Evolutionary conservation across 2,113 vertebrate species (phyloP).

Genomic region (Scomber scombrus): DNA sequence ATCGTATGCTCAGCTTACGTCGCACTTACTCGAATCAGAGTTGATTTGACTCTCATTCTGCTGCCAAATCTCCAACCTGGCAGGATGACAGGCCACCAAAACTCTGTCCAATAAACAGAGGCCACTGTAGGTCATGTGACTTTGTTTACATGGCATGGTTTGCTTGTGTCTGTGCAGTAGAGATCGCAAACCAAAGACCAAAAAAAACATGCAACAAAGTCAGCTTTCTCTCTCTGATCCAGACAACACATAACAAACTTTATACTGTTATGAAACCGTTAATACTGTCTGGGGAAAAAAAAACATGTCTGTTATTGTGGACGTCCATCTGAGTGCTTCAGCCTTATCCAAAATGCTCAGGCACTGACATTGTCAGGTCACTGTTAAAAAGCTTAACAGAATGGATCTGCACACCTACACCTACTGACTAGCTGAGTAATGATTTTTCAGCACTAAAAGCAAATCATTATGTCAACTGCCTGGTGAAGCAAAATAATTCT

Average conservation of each 20-base stretch:
- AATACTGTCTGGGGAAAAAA: not conserved
- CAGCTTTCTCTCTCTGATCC: not conserved
- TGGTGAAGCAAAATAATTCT: not conserved
- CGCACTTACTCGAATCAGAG: slow-evolving; percentile 14
- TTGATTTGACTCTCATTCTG: slow-evolving; percentile 30
- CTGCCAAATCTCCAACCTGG: slow-evolving; percentile 63
- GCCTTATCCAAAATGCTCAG: not conserved
- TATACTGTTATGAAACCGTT: not conserved
- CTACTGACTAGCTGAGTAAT: not conserved
- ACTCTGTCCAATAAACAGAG: slow-evolving; percentile 19
- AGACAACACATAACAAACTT: not conserved
- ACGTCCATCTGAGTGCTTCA: not conserved
- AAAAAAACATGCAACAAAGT: not conserved
- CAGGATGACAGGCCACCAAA: slow-evolving; percentile 38
- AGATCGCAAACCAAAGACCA: not conserved
- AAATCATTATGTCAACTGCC: not conserved
- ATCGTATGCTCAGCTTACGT: slow-evolving; percentile 29
- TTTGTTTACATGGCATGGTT: slow-evolving; percentile 19
- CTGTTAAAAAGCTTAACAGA: not conserved
- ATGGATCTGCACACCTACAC: not conserved
- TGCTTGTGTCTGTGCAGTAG: slow-evolving; percentile 6
- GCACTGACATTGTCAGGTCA: not conserved
- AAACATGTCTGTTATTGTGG: not conserved
- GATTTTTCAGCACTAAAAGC: not conserved
- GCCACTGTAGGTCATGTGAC: slow-evolving; percentile 3